A percentile compares a stretch with the other conserved stretches of the same genome.
Evolutionary conservation across 2,113 vertebrate genomes (phyloP).

Genomic region (Nansenia antarctica): DNA sequence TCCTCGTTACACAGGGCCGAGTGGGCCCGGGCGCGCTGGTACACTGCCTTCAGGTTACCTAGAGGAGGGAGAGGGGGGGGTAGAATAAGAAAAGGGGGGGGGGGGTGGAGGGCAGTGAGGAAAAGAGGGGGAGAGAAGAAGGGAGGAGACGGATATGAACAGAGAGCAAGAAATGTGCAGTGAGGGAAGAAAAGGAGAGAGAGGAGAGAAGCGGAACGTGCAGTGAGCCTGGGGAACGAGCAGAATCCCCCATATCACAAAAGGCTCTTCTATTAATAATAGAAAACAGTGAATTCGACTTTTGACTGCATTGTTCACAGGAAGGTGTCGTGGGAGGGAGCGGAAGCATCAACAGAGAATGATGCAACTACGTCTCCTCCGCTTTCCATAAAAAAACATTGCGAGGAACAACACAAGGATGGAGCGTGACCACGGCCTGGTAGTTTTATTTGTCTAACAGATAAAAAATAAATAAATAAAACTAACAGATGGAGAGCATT

Average conservation of each 20-base stretch:
- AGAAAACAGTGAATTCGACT: conserved; percentile 52
- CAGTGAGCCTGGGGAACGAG: background rate
- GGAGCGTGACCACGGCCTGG: conserved; percentile 32
- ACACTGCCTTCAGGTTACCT: conserved; percentile 83
- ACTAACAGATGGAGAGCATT: conserved; percentile 12
- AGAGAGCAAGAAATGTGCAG: background rate
- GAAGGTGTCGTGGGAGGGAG: conserved; percentile 36
- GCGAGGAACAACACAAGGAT: conserved; percentile 6
- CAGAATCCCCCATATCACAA: conserved; percentile 38
- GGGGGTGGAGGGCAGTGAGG: background rate
- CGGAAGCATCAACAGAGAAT: conserved; percentile 18
- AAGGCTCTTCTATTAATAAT: conserved; percentile 67
- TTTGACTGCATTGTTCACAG: conserved; percentile 50
- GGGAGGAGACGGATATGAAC: background rate
- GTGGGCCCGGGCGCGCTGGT: conserved; percentile 80
- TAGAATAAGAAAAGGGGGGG: too few relatives aligned
- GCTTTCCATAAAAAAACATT: background rate
- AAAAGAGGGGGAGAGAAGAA: conserved; percentile 11
- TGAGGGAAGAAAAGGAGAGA: background rate
- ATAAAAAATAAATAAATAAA: too few relatives aligned
- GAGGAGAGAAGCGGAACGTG: background rate
- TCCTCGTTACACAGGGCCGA: conserved; percentile 75
- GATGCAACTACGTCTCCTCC: conserved; percentile 38
- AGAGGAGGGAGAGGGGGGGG: background rate
- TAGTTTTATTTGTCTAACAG: conserved; percentile 16